Conservation (phyloP, 2,888 invertebrate genomes). For the Dascillus cervinus region DNA sequence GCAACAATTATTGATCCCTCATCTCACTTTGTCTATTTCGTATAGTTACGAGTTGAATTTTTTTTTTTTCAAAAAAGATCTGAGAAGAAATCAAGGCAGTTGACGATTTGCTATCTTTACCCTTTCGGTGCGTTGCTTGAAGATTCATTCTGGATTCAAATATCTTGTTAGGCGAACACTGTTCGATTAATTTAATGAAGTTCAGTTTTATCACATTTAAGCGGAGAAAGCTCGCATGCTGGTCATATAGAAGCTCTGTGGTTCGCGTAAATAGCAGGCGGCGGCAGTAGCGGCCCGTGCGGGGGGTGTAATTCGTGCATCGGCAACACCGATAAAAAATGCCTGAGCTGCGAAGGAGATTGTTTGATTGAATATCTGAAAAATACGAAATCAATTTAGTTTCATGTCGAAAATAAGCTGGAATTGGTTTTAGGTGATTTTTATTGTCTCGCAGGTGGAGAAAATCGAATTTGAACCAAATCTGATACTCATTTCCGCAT, state of each 20-base stretch:
- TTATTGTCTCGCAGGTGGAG: no score
- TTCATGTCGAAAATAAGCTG: not conserved
- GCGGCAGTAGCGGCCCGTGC: slow-evolving; percentile 36
- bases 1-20: slow-evolving; percentile 23
- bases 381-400: slow-evolving; percentile 6
- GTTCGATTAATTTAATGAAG: no score
- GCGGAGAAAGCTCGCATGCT: slow-evolving; percentile 4
- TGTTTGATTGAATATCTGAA: slow-evolving; percentile 36
- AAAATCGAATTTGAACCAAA: no score
- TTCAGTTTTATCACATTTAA: slow-evolving; percentile 2
- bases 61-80: no score
- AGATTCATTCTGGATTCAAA: no score
- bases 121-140: no score
- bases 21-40: slow-evolving; percentile 21
- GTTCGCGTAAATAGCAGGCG: slow-evolving; percentile 42
- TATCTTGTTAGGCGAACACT: no score
- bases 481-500: no score
- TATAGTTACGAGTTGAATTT: no score
- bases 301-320: slow-evolving; percentile 42
- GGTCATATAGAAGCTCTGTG: slow-evolving; percentile 43
- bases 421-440: no score
- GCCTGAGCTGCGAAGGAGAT: slow-evolving; percentile 39
- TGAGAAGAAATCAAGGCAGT: no score
- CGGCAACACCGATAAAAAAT: slow-evolving; percentile 40
- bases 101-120: no score